These are phyloP conservation scores for Acrocephalus arundinaceus DNA, from an alignment of 2,113 vertebrate species.

Conservation along the genomic window DNA sequence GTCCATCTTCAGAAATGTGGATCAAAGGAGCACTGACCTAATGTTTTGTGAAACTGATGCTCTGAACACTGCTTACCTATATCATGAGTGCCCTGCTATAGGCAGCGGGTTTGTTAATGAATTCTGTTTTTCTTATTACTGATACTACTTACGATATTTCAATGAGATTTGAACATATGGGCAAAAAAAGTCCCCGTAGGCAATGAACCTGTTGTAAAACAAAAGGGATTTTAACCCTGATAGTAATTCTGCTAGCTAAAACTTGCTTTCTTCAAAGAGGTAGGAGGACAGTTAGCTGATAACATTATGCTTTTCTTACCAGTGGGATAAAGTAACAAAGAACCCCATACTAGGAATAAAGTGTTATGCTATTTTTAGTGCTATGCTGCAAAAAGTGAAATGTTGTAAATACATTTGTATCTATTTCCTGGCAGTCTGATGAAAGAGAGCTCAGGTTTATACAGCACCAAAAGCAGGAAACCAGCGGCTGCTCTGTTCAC, in stretches of 20 bases:
- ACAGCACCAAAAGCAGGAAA: background rate
- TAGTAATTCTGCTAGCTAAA: background rate
- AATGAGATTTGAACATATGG: background rate
- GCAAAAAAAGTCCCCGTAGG: background rate
- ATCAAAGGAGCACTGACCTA: slow-evolving; percentile 56
- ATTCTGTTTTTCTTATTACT: slow-evolving; percentile 39
- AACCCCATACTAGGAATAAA: background rate
- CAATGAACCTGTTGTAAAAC: background rate
- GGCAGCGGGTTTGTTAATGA: slow-evolving; percentile 38
- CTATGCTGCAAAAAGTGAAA: background rate
- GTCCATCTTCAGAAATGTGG: slow-evolving; percentile 56
- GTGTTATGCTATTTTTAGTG: slow-evolving; percentile 15
- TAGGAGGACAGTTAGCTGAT: background rate
- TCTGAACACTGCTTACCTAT: background rate
- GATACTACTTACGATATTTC: background rate
- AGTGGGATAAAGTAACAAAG: background rate
- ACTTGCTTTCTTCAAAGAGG: background rate
- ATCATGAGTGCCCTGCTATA: background rate
- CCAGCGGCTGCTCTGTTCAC: fast-evolving
- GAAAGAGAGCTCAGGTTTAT: slow-evolving; percentile 22
- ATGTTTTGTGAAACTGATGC: slow-evolving; percentile 42
- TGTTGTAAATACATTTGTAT: slow-evolving; percentile 13
- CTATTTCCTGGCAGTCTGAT: slow-evolving; percentile 7
- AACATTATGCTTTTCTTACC: background rate
- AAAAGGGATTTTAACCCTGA: slow-evolving; percentile 34